Percentiles rank a stretch among this genome's conserved stretches.
Conservation (phyloP, 2,888 invertebrate species). For the Perdita meconis region DNA sequence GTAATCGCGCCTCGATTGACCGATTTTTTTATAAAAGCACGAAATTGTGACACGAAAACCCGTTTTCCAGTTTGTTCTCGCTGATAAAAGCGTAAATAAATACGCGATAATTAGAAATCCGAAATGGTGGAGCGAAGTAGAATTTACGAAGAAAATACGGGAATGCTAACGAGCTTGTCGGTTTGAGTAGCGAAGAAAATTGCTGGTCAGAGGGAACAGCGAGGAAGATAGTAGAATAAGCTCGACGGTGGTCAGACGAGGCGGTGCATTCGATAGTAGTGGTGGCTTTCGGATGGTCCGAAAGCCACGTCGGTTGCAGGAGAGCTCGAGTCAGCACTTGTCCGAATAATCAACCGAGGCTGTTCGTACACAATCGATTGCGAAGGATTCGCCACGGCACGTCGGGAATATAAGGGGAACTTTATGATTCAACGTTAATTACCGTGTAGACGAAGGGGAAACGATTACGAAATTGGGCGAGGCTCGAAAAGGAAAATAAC, state of each 20-base stretch:
- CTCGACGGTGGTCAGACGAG: constrained; percentile 24
- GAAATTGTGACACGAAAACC: no score
- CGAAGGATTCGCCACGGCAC: neutral
- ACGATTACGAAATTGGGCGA: neutral
- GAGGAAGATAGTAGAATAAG: constrained; percentile 24
- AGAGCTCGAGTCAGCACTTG: constrained; percentile 46
- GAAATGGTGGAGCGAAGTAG: neutral
- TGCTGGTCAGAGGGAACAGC: constrained; percentile 1
- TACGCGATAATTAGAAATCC: no score
- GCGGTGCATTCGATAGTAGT: constrained; percentile 6
- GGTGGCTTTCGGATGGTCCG: constrained; percentile 28
- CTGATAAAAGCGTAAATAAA: no score
- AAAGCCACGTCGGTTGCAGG: constrained; percentile 30
- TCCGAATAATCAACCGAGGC: constrained; percentile 42
- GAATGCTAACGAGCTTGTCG: neutral
- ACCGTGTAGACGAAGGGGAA: neutral
- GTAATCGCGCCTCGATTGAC: constrained; percentile 49
- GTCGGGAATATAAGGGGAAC: neutral
- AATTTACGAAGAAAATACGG: neutral
- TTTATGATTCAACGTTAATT: constrained; percentile 33
- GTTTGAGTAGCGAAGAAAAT: constrained; percentile 23
- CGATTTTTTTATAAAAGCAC: no score
- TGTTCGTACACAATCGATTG: constrained; percentile 1
- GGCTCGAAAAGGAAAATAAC: neutral
- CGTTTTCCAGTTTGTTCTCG: no score